A percentile compares a stretch with the other conserved stretches of the same genome.
phyloP scores from a whole-genome alignment of 2,888 invertebrate genomes.

The Plebejus anna region DNA sequence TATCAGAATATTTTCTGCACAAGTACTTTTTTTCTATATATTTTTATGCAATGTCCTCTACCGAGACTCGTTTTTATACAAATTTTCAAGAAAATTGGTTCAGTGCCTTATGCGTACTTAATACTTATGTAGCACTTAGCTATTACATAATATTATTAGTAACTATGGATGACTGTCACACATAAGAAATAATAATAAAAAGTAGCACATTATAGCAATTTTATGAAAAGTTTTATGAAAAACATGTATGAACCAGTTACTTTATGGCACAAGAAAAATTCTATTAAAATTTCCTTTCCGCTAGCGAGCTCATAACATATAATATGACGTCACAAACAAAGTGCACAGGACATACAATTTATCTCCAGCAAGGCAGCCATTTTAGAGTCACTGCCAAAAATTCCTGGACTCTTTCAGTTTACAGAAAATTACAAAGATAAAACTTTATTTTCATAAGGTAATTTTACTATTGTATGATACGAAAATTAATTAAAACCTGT shows the following conservation, averaged over 20 bases:
- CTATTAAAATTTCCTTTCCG: constrained; percentile 20
- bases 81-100: too few species aligned
- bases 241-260: background rate
- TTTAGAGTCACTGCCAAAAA: constrained; percentile 24
- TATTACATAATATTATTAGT: too few species aligned
- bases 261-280: background rate
- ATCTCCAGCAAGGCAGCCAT: constrained; percentile 16
- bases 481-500: background rate
- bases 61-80: too few species aligned
- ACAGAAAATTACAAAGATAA: constrained; percentile 8
- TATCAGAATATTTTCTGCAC: too few species aligned
- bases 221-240: background rate
- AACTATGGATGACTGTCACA: too few species aligned
- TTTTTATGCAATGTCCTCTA: too few species aligned
- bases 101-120: too few species aligned
- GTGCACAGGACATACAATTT: constrained; percentile 28
- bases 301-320: constrained; percentile 3
- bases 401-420: constrained; percentile 13
- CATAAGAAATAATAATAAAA: too few species aligned
- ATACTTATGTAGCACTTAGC: too few species aligned
- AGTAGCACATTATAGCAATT: background rate
- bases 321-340: constrained; percentile 17
- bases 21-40: too few species aligned
- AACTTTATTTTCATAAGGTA: background rate
- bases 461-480: background rate